Evolutionary conservation across 2,113 vertebrate species (phyloP), one percentile per base, ranked within the genome.

Genomic region (Pelecanoides urinatrix): DNA sequence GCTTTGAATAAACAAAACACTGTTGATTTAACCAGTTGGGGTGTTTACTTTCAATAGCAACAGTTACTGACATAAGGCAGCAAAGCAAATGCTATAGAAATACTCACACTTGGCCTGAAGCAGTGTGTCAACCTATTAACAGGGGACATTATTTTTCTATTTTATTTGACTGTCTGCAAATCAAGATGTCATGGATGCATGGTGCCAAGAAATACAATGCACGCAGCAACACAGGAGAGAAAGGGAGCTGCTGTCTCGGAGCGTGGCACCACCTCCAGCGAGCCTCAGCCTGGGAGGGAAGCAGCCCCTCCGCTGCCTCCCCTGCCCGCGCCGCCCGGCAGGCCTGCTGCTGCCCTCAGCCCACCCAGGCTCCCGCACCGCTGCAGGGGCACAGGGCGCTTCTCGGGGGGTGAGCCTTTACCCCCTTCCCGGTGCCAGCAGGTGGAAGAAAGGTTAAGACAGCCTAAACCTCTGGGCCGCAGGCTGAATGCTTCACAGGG

Each of bases 31-130:
- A 94, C 91, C 94, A 71, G 89, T 94, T 88, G 76, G 88, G 96
- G 82, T 96, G 96, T 97, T 98, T 96, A 95, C 94, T 97, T 97
- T 97, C 95, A 92, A 97, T 92, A 89, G 96, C 94, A 97, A 96
- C 93, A 89, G 96, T 58, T 86, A 94, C 96, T 94, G 96, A 90
- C 82, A 96, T 44, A 95, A 94, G 63, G 67, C 92, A 82, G 90
- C 92, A 94, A 79, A 65, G 75, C 74, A 17, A 94, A 58, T 56
- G 92, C 84, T 92, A 93, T 76, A 97, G 91, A 94, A 96, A 95
- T 80, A 79, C 67, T 89, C 91, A 74, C 77, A 49, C 91, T 79
- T 80, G 95, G 93, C 96, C 95, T 88, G 66, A 78, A 97, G 92
- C 91, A 42, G 32, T 19, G 80, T 94, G 95, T 92, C 95, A 71